Percentiles rank a stretch among this genome's conserved stretches.
These are phyloP conservation scores for Iphiclides podalirius DNA, from an alignment of 2,888 invertebrate species.

Conservation along the genomic window DNA sequence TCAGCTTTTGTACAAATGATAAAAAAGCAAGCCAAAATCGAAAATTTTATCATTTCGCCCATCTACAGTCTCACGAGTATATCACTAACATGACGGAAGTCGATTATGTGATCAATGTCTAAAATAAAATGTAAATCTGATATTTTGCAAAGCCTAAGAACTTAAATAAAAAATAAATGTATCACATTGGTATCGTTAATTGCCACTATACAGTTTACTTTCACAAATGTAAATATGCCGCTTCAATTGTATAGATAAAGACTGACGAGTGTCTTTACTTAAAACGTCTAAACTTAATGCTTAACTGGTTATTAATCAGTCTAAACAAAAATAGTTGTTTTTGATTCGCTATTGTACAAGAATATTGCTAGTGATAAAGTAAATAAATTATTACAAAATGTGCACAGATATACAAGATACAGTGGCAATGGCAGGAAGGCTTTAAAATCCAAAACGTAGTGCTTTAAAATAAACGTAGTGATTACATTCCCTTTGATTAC, in stretches of 20 bases:
- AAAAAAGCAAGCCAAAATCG: conserved; percentile 35
- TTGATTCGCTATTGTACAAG: too few relatives aligned
- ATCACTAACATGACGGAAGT: conserved; percentile 5
- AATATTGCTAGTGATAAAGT: neutral
- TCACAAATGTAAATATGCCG: neutral
- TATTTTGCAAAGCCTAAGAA: too few relatives aligned
- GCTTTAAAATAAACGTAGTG: too few relatives aligned
- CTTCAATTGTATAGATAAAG: conserved; percentile 1
- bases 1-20: conserved; percentile 28
- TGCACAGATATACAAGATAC: neutral
- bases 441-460: too few relatives aligned
- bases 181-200: neutral
- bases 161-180: neutral
- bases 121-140: too few relatives aligned
- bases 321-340: neutral
- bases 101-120: neutral
- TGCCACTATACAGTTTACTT: conserved; percentile 3
- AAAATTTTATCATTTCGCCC: conserved; percentile 34
- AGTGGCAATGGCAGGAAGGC: too few relatives aligned
- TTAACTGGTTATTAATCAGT: neutral
- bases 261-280: neutral
- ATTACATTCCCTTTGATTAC: too few relatives aligned
- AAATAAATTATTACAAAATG: conserved; percentile 4
- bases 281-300: neutral
- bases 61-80: conserved; percentile 14